phyloP scores from a whole-genome alignment of 1,140 invertebrate genomes.

The Brachionus paranguensis region DNA sequence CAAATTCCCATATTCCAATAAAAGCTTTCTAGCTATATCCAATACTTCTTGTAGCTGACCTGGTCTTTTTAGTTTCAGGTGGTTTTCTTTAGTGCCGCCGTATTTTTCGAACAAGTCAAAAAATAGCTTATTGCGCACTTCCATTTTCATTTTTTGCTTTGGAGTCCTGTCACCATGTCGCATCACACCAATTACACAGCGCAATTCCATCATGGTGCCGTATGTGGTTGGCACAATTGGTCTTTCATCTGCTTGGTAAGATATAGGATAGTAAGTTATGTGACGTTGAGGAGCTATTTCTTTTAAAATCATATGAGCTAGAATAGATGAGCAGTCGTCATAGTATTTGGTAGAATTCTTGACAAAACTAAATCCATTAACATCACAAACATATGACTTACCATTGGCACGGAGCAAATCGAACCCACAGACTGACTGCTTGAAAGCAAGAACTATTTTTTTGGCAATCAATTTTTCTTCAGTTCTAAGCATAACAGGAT shows the following conservation, averaged over 20 bases:
- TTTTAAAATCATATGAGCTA: conserved; percentile 75
- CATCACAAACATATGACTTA: conserved; percentile 97
- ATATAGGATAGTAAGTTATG: conserved; percentile 84
- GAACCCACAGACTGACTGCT: conserved; percentile 99
- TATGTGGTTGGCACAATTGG: conserved; percentile 97
- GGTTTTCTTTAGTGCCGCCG: conserved; percentile 85
- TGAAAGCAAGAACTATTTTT: conserved; percentile 94
- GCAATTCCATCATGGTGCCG: conserved; percentile 98
- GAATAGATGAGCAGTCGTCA: conserved; percentile 95
- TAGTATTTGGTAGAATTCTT: conserved; percentile 99
- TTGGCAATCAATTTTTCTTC: conserved; percentile 97
- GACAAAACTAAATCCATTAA: conserved; percentile 99
- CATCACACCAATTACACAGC: conserved; percentile 96
- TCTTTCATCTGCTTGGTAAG: conserved; percentile 92
- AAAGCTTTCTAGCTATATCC: conserved; percentile 80
- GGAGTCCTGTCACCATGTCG: conserved; percentile 96
- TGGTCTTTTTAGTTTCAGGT: conserved; percentile 93
- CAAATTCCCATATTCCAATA: conserved; percentile 73
- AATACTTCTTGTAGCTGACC: conserved; percentile 82
- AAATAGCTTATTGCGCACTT: conserved; percentile 97
- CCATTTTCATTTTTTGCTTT: conserved; percentile 99
- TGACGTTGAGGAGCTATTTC: conserved; percentile 87
- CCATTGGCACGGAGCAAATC: conserved; percentile 94
- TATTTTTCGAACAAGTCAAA: conserved; percentile 98
- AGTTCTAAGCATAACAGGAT: conserved; percentile 93